phyloP scores from a whole-genome alignment of 2,113 vertebrate species.

The Marmota monax region DNA sequence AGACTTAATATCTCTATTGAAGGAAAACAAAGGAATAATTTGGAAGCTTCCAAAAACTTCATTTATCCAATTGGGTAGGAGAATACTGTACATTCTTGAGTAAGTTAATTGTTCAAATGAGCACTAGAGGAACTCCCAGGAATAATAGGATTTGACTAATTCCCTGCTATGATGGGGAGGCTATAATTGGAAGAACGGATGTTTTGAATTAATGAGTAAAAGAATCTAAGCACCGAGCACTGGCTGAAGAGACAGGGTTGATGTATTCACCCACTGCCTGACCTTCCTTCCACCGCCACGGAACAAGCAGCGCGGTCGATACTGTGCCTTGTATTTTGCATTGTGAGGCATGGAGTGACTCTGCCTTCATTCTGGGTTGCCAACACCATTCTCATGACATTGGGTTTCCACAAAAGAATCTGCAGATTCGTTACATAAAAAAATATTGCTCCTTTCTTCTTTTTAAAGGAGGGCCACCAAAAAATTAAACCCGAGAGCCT shows the following conservation, averaged over 20 bases:
- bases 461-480: slow-evolving; percentile 49
- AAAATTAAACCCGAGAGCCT: slow-evolving; percentile 59
- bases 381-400: neutral
- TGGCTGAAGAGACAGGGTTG: neutral
- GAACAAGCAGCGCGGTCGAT: neutral
- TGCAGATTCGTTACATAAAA: neutral
- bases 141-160: slow-evolving; percentile 32
- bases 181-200: neutral
- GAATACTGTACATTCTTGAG: neutral
- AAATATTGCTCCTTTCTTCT: slow-evolving; percentile 6
- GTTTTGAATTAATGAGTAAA: slow-evolving; percentile 53
- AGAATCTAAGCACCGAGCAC: neutral
- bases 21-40: slow-evolving; percentile 58
- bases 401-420: neutral
- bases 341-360: neutral
- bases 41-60: slow-evolving; percentile 56
- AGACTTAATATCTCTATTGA: neutral
- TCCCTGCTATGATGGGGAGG: slow-evolving; percentile 31
- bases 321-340: neutral
- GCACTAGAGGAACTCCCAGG: neutral
- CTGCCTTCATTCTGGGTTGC: neutral
- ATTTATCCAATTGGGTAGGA: neutral
- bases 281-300: neutral
- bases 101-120: slow-evolving; percentile 33
- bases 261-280: neutral